Conservation (phyloP, 2,113 vertebrate genomes). For the Nycticebus coucang region DNA sequence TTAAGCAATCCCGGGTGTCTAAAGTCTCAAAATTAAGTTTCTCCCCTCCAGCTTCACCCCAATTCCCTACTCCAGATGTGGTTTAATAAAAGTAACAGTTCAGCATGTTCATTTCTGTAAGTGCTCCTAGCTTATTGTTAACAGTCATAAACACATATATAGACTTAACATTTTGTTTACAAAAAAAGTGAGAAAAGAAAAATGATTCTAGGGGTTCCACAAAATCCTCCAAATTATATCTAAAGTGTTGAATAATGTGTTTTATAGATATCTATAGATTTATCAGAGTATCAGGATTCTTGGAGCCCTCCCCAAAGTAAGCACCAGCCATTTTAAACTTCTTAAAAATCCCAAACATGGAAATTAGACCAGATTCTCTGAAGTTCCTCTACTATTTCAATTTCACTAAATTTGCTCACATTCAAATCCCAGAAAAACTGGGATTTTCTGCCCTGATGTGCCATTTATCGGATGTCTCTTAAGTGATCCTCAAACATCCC, state of each 20-base stretch:
- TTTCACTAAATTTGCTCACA: constrained; percentile 1
- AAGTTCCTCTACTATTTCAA: background rate
- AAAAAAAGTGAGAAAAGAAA: background rate
- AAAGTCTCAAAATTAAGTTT: background rate
- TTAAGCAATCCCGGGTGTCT: background rate
- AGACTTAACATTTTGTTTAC: background rate
- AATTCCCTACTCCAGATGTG: background rate
- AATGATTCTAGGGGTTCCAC: background rate
- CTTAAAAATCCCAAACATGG: background rate
- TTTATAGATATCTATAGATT: background rate
- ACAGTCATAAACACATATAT: background rate
- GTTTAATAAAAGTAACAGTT: background rate
- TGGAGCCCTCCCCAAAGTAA: background rate
- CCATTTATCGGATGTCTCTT: constrained; percentile 33
- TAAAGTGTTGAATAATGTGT: background rate
- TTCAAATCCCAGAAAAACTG: background rate
- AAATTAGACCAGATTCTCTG: background rate
- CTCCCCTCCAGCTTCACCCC: too few relatives aligned
- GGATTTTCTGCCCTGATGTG: background rate
- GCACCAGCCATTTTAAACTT: background rate
- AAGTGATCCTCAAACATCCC: background rate
- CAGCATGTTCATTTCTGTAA: background rate
- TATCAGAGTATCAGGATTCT: background rate
- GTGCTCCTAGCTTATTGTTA: background rate
- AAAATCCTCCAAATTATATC: background rate